Conservation (phyloP, 1,140 invertebrate species). For the Cecropterus lyciades region DNA sequence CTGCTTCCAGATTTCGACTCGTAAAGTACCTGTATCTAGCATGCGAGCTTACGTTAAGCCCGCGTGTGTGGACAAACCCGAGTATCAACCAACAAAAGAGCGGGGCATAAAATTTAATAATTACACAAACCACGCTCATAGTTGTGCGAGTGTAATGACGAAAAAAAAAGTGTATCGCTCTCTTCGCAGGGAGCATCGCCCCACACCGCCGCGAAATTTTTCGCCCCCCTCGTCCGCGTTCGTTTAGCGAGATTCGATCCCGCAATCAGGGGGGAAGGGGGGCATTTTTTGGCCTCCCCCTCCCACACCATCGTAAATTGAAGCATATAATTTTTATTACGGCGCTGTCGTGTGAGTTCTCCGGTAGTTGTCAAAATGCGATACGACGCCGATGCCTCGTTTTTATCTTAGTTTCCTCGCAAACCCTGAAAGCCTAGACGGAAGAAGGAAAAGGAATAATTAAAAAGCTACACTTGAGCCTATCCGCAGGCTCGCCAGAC, state of each 20-base stretch:
- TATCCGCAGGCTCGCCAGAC: slow-evolving; percentile 23
- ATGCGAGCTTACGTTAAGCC: slow-evolving; percentile 25
- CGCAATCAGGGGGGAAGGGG: slow-evolving; percentile 74
- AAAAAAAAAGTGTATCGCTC: slow-evolving; percentile 76
- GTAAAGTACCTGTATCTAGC: slow-evolving; percentile 35
- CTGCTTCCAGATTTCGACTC: slow-evolving; percentile 19
- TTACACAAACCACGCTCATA: slow-evolving; percentile 74
- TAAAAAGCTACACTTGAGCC: slow-evolving; percentile 34
- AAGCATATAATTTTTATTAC: slow-evolving; percentile 85
- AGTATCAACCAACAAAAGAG: slow-evolving; percentile 43
- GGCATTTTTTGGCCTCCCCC: slow-evolving; percentile 64
- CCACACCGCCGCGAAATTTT: slow-evolving; percentile 69
- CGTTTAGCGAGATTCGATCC: slow-evolving; percentile 83
- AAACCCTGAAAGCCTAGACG: slow-evolving; percentile 18
- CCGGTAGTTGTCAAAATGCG: slow-evolving; percentile 63
- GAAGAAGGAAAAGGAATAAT: slow-evolving; percentile 29
- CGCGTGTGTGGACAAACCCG: slow-evolving; percentile 26
- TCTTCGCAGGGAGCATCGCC: slow-evolving; percentile 42
- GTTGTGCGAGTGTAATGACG: slow-evolving; percentile 78
- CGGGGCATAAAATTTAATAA: slow-evolving; percentile 67
- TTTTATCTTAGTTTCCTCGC: slow-evolving; percentile 33
- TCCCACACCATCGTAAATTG: slow-evolving; percentile 76
- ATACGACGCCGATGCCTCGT: slow-evolving; percentile 26
- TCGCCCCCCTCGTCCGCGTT: slow-evolving; percentile 62
- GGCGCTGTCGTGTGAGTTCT: slow-evolving; percentile 71